Evolutionary conservation across 2,888 invertebrate genomes (phyloP), one percentile per base, ranked within the genome.

Genomic region (Tridacna gigas): DNA sequence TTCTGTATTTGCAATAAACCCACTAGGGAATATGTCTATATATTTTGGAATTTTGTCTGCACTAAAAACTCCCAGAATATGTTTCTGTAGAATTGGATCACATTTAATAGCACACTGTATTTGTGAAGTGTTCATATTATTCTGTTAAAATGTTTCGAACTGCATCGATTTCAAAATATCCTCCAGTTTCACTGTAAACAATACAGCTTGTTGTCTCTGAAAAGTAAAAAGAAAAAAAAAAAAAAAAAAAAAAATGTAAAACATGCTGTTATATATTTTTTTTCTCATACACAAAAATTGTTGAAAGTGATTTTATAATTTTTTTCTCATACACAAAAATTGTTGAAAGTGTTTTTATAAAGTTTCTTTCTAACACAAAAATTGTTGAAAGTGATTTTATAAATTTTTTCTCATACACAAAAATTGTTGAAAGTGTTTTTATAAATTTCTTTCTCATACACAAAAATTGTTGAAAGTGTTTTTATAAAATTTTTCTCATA

Each of bases 151-250:
- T 74, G 75, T 83, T 77, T 60, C 86, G 74, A 15, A 81, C 78
- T 56, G 45, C 56, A 61, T 67, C 81, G 18, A 83, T 77, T 79
- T 83, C 83, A 73, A 83, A 82, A 63, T 79, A 77, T 13, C 79
- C 82, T 18, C 77, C 63, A n/a, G 51, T 61, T 73, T 83, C 83
- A 26, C 77, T 65, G 51, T 86, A 86, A 15, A 80, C 67, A 22
- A 86, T 77, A 26, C 80, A 80, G 20, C 74, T 80, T 18, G 77
- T 76, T 20, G 84, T 75, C 18, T 76, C 73, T 73, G 73, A 22
- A 67, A 67, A 37, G 4, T 37, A 37, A 37, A 37, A 7, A 37
- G 37, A 37, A 37, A 37, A 37, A 37, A n/a, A n/a, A n/a, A n/a
- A n/a, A n/a, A n/a, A n/a, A n/a, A n/a, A n/a, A n/a, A 37, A 37